Percentiles rank a stretch among this genome's conserved stretches.
Evolutionary conservation across 64 coral and sea anemone species (phyloP).

Genomic region (Acropora yongei): DNA sequence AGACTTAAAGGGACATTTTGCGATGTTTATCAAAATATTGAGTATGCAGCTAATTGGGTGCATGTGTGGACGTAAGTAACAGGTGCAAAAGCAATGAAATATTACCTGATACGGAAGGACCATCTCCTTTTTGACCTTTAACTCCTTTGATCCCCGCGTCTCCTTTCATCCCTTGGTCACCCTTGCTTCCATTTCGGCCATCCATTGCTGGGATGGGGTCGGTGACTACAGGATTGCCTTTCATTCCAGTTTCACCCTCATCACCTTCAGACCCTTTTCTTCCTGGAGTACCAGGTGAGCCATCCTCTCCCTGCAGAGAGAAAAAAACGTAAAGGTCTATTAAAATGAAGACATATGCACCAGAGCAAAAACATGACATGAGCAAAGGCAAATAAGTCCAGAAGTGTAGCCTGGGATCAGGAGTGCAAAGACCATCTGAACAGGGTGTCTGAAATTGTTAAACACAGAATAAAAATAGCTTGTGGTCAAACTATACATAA

Average conservation of each 20-base stretch:
- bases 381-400: too few relatives aligned
- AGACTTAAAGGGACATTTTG: too few relatives aligned
- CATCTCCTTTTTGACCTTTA: slow-evolving; percentile 34
- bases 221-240: slow-evolving; percentile 26
- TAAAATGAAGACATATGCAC: too few relatives aligned
- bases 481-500: too few relatives aligned
- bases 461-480: too few relatives aligned
- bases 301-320: slow-evolving; percentile 42
- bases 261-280: background rate
- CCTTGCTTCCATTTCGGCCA: slow-evolving; percentile 16
- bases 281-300: slow-evolving; percentile 1
- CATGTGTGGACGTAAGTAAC: too few relatives aligned
- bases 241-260: background rate
- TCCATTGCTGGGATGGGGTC: background rate
- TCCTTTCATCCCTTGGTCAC: slow-evolving; percentile 22
- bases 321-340: background rate
- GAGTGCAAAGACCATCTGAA: too few relatives aligned
- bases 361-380: too few relatives aligned
- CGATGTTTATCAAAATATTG: too few relatives aligned
- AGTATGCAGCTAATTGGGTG: too few relatives aligned
- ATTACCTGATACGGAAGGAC: background rate
- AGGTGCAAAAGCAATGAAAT: background rate
- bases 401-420: too few relatives aligned
- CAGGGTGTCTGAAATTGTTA: too few relatives aligned
- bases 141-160: slow-evolving; percentile 16